Base-by-base conservation (phyloP, 2,888 invertebrate genomes). In the Erebia ligea region DNA sequence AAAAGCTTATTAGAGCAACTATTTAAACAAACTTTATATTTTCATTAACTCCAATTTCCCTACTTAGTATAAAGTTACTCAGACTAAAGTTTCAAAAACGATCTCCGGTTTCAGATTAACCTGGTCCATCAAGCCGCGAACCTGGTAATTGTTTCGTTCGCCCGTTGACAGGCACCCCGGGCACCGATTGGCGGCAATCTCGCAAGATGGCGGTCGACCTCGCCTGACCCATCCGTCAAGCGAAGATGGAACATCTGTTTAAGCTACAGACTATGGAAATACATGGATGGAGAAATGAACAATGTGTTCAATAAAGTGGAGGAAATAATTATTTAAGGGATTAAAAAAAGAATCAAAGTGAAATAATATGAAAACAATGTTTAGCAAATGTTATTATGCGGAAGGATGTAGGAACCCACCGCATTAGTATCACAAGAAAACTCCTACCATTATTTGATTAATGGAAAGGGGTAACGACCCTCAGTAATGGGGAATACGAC, bases 191-290 rank as follows among this genome's bases (percentile, higher is more conserved):
- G 90, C 88, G 89, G 80, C 88, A 87, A 85, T 83, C 85, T 83
- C 78, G 80, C 88, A 89, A 90, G 89, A 91, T 91, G 91, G 92
- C 89, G 81, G 81, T 82, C 86, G 88, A 91, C 91, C 91, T 86
- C 81, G 84, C 82, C 88, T 91, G 92, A 92, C 91, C 91, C 87
- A 89, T 91, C 86, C 88, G 88, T 92, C 92, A 92, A 86, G 85
- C 82, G 81, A 86, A 87, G 85, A 85, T 85, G 89, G 86, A 91
- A 91, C 93, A 92, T 92, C 92, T 93, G 93, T 91, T 91, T 89
- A 88, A 88, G 87, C 88, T 45, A 21, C 45, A 21, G 45, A 62
- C 19, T 62, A 21, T 17, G 13, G 15, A 15, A 21, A 21, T 17
- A 48, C 15, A 25, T 48, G 25, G 62, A 48, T 15, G 13, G 48